Evolutionary conservation across 2,888 invertebrate species (phyloP).

Genomic region (Mimachlamys varia): DNA sequence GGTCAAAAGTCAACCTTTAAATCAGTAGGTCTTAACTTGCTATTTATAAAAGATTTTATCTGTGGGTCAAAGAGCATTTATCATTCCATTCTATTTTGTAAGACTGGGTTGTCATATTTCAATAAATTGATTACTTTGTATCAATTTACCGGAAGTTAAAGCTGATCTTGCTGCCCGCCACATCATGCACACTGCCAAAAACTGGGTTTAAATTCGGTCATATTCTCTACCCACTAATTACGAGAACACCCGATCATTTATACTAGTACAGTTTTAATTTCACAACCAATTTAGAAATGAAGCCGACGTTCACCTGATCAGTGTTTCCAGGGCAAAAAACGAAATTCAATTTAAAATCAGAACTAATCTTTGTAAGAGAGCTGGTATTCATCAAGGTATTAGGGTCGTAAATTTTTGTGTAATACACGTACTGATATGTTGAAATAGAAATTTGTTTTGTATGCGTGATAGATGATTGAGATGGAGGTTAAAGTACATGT

Average conservation of each 20-base stretch:
- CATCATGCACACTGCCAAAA: background rate
- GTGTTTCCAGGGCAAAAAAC: background rate
- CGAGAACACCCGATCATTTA: background rate
- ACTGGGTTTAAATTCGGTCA: background rate
- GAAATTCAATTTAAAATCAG: slow-evolving; percentile 3
- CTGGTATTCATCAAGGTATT: background rate
- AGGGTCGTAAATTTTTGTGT: background rate
- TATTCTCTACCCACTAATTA: background rate
- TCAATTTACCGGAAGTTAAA: background rate
- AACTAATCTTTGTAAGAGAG: background rate
- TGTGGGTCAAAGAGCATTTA: no score
- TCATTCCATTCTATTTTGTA: background rate
- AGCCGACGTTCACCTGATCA: background rate
- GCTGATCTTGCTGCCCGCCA: background rate
- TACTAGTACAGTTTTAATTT: slow-evolving; percentile 5
- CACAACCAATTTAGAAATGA: background rate
- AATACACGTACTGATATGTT: no score
- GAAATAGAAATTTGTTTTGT: background rate
- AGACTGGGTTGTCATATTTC: background rate
- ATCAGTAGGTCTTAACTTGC: no score
- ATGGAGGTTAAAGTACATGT: background rate
- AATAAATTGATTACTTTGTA: background rate
- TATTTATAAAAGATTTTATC: background rate
- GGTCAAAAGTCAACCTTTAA: no score
- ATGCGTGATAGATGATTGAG: background rate